Evolutionary conservation across 2,888 invertebrate genomes (phyloP).

Genomic region (Steinernema scapterisci): DNA sequence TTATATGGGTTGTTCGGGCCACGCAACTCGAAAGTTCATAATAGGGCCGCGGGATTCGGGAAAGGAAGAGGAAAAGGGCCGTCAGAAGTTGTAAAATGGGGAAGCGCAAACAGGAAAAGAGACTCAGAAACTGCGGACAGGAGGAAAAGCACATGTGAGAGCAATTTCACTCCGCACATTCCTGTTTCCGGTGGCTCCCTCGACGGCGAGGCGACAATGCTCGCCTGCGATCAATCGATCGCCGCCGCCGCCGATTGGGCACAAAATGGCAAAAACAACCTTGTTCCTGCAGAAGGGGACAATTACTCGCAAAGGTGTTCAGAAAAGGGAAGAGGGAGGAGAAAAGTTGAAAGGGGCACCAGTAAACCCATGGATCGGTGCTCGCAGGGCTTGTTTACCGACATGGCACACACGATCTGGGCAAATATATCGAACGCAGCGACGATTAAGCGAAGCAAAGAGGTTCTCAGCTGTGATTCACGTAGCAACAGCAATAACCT

Average conservation of each 20-base stretch:
- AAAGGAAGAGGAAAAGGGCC: not conserved
- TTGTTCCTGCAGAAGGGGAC: not conserved
- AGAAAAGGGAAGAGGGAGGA: conserved; percentile 8
- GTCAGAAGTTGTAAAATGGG: not conserved
- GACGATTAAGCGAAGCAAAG: not conserved
- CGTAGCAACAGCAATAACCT: not conserved
- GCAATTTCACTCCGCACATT: conserved; percentile 28
- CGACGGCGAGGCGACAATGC: conserved; percentile 15
- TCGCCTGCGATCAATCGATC: conserved; percentile 21
- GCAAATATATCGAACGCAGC: not conserved
- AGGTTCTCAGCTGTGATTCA: conserved; percentile 12
- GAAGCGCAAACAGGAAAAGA: not conserved
- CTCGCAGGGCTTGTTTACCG: conserved; percentile 13
- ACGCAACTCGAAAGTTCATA: not conserved
- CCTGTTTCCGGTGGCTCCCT: conserved; percentile 30
- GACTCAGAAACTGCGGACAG: not conserved
- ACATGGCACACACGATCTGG: conserved; percentile 19
- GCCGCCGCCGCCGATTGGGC: not conserved
- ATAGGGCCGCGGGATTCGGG: conserved; percentile 8
- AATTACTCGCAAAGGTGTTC: conserved; percentile 6
- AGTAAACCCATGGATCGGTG: not conserved
- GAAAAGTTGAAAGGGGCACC: not conserved
- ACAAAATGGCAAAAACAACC: conserved; percentile 16
- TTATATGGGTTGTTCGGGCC: not conserved
- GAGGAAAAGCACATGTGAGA: conserved; percentile 20